Percentiles rank a stretch among this genome's conserved stretches.
Evolutionary conservation across 2,888 invertebrate species (phyloP).

Genomic region (Spialia ferax): DNA sequence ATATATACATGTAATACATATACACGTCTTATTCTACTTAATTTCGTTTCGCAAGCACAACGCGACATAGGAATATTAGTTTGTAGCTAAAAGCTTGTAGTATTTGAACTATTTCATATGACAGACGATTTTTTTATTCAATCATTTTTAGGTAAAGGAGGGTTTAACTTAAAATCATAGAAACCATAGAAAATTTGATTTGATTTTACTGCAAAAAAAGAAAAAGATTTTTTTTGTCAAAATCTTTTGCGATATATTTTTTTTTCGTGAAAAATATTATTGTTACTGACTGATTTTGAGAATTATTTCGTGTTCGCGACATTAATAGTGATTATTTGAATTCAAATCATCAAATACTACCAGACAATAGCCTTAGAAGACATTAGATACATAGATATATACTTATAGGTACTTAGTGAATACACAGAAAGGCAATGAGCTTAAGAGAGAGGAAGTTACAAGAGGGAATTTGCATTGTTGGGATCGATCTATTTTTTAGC

Average conservation of each 20-base stretch:
- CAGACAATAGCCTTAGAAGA: neutral
- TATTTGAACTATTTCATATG: constrained; percentile 15
- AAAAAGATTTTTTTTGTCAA: too few species aligned
- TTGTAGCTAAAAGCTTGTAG: constrained; percentile 23
- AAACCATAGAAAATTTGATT: too few species aligned
- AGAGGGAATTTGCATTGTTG: constrained; percentile 24
- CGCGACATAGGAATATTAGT: constrained; percentile 68
- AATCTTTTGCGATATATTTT: too few species aligned
- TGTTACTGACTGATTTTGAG: too few species aligned
- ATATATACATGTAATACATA: constrained; percentile 15
- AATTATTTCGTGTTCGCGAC: too few species aligned
- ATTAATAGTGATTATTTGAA: too few species aligned
- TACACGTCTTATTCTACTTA: constrained; percentile 49
- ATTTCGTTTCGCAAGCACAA: constrained; percentile 64
- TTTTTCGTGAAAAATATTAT: neutral
- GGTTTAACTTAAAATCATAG: too few species aligned
- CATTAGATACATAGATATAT: constrained; percentile 42
- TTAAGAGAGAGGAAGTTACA: constrained; percentile 44
- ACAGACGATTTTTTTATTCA: too few species aligned
- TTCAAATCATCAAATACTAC: constrained; percentile 16
- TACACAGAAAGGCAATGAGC: constrained; percentile 80
- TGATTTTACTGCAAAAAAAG: too few species aligned
- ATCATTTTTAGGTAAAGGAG: too few species aligned
- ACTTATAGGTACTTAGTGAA: constrained; percentile 53
- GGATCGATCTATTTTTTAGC: neutral